Evolutionary conservation across 2,113 vertebrate species (phyloP), one percentile per base, ranked within the genome.

Genomic region (Alexandromys fortis): DNA sequence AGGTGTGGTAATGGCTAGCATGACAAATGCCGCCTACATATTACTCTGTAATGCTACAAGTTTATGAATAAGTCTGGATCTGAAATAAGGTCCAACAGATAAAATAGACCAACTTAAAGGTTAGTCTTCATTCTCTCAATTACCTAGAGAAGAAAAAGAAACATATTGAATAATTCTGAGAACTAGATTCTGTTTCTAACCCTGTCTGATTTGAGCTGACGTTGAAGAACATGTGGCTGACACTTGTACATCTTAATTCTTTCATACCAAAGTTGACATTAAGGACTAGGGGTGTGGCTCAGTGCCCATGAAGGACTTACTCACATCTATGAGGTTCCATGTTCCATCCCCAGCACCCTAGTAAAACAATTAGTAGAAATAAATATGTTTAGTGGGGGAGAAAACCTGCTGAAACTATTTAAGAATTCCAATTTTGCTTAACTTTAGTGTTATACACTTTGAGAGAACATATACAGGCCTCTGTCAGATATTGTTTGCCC

Each of bases 21-120:
- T 96, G 90, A 92, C 70, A 96, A 95, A 97, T 76, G 91, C 61
- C n/a, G 0, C 81, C 92, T 67, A 88, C 61, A 90, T 19, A 49
- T 91, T 55, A 87, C 86, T 86, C 77, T 90, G 19, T 81, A 91
- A 91, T 89, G 94, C 63, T 86, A 79, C 78, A 96, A 89, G n/a
- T 38, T 96, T 86, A 90, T 61, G 38, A 97, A 70, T 83, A 89
- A 89, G 47, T 88, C 58, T 94, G 91, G 22, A 91, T 83, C 87
- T 85, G 86, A 94, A 92, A 68, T 96, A 42, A 91, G 28, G 47
- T 58, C 55, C 76, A 93, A 93, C 70, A 94, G 58, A 92, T 35
- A 94, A 95, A 33, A 87, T 77, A 77, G 8, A 93, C 0, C 82
- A 73, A 94, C n/a, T 63, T 67, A 24, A 94, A 97, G 21, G 35